Percentiles rank a stretch among this genome's conserved stretches.
Conservation (phyloP, 2,888 invertebrate genomes). For the Microctonus aethiopoides region DNA sequence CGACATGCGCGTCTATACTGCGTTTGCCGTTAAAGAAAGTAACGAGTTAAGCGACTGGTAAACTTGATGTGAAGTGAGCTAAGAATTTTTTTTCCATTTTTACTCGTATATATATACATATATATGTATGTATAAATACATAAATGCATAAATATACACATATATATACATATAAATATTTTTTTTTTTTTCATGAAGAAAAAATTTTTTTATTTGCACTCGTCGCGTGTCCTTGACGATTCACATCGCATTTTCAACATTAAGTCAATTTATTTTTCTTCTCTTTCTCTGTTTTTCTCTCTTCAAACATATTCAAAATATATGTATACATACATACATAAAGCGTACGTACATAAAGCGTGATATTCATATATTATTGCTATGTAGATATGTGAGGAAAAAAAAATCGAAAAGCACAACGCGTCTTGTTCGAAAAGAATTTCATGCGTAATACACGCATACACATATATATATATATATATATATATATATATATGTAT, state of each 20-base stretch:
- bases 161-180: no score
- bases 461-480: no score
- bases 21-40: constrained; percentile 62
- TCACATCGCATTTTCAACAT: background rate
- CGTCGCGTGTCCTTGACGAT: background rate
- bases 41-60: constrained; percentile 45
- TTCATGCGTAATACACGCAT: constrained; percentile 17
- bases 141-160: no score
- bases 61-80: constrained; percentile 24
- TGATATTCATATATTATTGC: background rate
- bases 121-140: no score
- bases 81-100: constrained; percentile 18
- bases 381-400: background rate
- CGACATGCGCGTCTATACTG: constrained; percentile 50
- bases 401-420: constrained; percentile 26
- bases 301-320: background rate
- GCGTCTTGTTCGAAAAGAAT: constrained; percentile 25
- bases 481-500: no score
- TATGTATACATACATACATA: no score
- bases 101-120: background rate
- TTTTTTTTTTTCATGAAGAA: background rate
- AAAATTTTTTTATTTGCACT: constrained; percentile 16
- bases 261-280: constrained; percentile 2
- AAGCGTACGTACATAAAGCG: no score
- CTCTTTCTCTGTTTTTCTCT: background rate